These are phyloP conservation scores for Thecophora atra DNA, from an alignment of 2,888 invertebrate species.

Conservation along the genomic window DNA sequence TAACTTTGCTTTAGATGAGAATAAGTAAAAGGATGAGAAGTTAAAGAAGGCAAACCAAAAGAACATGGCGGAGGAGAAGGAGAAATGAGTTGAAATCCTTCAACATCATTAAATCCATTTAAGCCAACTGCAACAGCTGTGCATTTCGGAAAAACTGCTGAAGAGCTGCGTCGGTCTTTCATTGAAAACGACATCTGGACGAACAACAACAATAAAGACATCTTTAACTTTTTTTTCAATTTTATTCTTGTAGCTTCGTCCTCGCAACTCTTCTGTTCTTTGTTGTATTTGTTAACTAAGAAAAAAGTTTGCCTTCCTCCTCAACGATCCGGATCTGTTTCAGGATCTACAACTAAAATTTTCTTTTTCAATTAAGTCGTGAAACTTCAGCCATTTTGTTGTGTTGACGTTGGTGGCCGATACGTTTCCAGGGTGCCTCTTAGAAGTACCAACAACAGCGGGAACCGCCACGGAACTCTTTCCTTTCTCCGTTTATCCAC, in stretches of 20 bases:
- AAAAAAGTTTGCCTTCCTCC: conserved; percentile 24
- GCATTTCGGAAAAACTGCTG: neutral
- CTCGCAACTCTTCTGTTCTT: conserved; percentile 1
- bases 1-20: too few species aligned
- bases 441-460: neutral
- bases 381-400: conserved; percentile 30
- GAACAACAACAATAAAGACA: neutral
- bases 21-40: too few species aligned
- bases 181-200: neutral
- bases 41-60: too few species aligned
- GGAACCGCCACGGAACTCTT: neutral
- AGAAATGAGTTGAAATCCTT: conserved; percentile 5
- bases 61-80: neutral
- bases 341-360: conserved; percentile 39
- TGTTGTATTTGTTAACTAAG: conserved; percentile 5
- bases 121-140: neutral
- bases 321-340: neutral
- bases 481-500: neutral
- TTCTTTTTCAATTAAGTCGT: conserved; percentile 44
- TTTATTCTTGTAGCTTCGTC: neutral
- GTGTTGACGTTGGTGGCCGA: neutral
- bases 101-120: conserved; percentile 16
- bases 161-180: neutral
- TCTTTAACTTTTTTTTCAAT: conserved; percentile 10
- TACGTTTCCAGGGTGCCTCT: neutral